phyloP scores from a whole-genome alignment of 2,113 vertebrate species.

The Stegostoma tigrinum region DNA sequence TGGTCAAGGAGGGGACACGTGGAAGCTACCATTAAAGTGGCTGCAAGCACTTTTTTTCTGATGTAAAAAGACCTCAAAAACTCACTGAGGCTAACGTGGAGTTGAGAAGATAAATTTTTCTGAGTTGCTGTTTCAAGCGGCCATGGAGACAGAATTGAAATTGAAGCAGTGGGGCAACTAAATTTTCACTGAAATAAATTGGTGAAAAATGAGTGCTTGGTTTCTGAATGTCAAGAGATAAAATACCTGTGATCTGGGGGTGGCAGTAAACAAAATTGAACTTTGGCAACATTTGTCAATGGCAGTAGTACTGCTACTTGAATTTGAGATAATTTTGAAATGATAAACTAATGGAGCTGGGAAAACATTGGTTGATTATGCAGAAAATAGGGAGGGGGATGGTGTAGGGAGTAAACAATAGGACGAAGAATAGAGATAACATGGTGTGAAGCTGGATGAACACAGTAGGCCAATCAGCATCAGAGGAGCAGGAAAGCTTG shows the following conservation, averaged over 20 bases:
- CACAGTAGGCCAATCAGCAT: too few species aligned
- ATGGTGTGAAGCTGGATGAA: too few species aligned
- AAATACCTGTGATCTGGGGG: neutral
- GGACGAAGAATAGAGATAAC: too few species aligned
- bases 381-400: too few species aligned
- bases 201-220: neutral
- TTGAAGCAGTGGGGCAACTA: neutral
- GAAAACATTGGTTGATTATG: too few species aligned
- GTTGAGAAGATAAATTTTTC: neutral
- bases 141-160: neutral
- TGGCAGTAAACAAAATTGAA: neutral
- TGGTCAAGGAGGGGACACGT: neutral
- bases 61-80: neutral
- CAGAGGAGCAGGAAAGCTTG: too few species aligned
- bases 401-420: too few species aligned
- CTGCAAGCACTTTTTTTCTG: neutral
- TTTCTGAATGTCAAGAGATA: neutral
- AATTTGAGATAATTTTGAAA: neutral
- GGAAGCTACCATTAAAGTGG: too few species aligned
- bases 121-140: neutral
- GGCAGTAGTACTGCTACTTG: neutral
- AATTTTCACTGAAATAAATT: neutral
- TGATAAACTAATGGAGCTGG: neutral
- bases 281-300: neutral
- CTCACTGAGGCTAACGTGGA: neutral